Evolutionary conservation across 2,797 vertebrate species (phyloP).

Genomic region (Danio albolineatus): DNA sequence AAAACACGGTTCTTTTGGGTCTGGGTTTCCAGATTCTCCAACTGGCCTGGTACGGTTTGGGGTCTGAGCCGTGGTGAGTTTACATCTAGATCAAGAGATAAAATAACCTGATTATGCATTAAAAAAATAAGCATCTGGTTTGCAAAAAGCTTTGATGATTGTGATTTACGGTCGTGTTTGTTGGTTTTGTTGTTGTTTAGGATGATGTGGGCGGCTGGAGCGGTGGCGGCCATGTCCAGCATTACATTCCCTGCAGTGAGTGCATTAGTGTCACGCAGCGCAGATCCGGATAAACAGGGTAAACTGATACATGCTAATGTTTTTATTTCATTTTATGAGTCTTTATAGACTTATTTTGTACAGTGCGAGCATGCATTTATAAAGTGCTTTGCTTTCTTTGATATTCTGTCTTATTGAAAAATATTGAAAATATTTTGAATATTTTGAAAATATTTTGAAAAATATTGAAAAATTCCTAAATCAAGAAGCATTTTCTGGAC

Average conservation of each 20-base stretch:
- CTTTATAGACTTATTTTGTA: too few species aligned
- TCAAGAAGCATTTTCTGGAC: too few species aligned
- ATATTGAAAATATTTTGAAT: too few species aligned
- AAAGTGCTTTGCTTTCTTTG: too few species aligned
- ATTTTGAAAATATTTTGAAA: too few species aligned
- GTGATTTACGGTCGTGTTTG: not conserved
- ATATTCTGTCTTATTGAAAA: too few species aligned
- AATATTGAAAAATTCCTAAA: too few species aligned
- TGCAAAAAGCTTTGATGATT: not conserved
- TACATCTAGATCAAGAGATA: not conserved
- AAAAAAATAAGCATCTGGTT: not conserved
- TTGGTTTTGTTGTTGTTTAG: constrained; percentile 66
- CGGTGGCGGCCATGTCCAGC: constrained; percentile 91
- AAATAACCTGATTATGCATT: not conserved
- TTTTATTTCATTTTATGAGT: not conserved
- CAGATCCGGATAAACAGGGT: constrained; percentile 90
- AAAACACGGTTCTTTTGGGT: constrained; percentile 93
- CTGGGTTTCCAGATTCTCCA: constrained; percentile 92
- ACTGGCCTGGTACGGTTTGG: constrained; percentile 92
- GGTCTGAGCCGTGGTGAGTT: constrained; percentile 93
- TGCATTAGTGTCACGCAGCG: constrained; percentile 88
- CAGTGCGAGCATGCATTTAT: too few species aligned
- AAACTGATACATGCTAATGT: constrained; percentile 31
- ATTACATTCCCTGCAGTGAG: constrained; percentile 92
- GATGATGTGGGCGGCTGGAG: constrained; percentile 94